A percentile compares a stretch with the other conserved stretches of the same genome.
These are phyloP conservation scores for Bufo gargarizans DNA, from an alignment of 2,113 vertebrate genomes.

Conservation along the genomic window DNA sequence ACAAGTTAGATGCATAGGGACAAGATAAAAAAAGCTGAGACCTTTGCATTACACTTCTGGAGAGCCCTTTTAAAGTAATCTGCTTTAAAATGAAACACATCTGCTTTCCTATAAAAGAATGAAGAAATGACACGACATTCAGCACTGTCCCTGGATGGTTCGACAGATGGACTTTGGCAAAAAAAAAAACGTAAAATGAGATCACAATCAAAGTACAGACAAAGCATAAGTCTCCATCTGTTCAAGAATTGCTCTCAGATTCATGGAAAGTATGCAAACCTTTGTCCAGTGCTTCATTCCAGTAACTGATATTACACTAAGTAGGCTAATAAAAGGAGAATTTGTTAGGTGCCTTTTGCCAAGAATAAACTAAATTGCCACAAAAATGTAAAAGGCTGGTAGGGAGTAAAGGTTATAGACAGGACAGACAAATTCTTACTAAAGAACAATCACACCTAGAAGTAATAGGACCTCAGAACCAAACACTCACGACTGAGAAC, in stretches of 20 bases:
- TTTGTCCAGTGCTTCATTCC: neutral
- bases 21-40: neutral
- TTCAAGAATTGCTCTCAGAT: neutral
- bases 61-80: neutral
- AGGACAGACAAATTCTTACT: neutral
- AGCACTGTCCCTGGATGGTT: neutral
- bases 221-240: slow-evolving; percentile 24
- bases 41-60: neutral
- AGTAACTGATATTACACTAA: neutral
- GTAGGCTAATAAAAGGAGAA: slow-evolving; percentile 2
- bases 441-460: neutral
- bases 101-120: neutral
- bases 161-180: slow-evolving; percentile 23
- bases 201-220: slow-evolving; percentile 25
- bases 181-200: slow-evolving; percentile 16
- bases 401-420: neutral
- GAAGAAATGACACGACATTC: slow-evolving; percentile 1
- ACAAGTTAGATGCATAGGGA: neutral
- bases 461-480: neutral
- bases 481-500: too few relatives aligned
- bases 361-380: neutral
- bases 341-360: neutral
- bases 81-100: neutral
- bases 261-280: slow-evolving; percentile 13
- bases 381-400: slow-evolving; percentile 9